Conservation (phyloP, 2,888 invertebrate species). For the Troilus luridus region DNA sequence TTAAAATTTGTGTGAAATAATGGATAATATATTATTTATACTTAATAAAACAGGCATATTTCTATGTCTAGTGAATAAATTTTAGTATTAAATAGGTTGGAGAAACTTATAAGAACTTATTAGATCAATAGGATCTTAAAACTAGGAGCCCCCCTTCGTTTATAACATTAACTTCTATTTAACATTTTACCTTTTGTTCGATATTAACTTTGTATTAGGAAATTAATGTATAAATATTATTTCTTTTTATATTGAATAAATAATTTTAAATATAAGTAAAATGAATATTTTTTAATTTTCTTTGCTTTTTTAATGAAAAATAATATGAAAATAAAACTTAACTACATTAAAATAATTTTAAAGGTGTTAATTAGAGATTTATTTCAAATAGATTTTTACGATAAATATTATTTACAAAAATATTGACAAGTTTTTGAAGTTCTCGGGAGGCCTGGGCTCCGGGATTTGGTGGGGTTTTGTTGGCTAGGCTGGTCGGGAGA, state of each 20-base stretch:
- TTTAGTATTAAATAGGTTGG: not conserved
- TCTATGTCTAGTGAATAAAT: too few species aligned
- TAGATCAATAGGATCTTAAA: not conserved
- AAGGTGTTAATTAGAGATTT: not conserved
- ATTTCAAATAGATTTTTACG: not conserved
- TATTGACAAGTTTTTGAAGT: slow-evolving; percentile 24
- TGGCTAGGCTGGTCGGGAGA: slow-evolving; percentile 6
- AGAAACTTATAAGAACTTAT: not conserved
- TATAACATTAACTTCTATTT: not conserved
- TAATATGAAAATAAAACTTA: not conserved
- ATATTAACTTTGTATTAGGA: not conserved
- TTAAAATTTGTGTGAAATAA: not conserved
- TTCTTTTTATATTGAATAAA: not conserved
- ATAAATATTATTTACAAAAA: not conserved
- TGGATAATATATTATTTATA: too few species aligned
- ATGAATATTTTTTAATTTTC: not conserved
- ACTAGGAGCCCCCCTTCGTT: not conserved
- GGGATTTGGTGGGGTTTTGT: slow-evolving; percentile 4
- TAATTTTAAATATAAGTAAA: not conserved
- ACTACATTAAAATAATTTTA: not conserved
- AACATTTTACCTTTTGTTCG: not conserved
- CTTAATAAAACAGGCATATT: too few species aligned
- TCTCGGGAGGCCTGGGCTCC: not conserved
- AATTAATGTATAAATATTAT: not conserved
- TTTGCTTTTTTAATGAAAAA: not conserved